A percentile compares a stretch with the other conserved stretches of the same genome.
Conservation (phyloP, 1,140 invertebrate species). For the Trachymyrmex septentrionalis region DNA sequence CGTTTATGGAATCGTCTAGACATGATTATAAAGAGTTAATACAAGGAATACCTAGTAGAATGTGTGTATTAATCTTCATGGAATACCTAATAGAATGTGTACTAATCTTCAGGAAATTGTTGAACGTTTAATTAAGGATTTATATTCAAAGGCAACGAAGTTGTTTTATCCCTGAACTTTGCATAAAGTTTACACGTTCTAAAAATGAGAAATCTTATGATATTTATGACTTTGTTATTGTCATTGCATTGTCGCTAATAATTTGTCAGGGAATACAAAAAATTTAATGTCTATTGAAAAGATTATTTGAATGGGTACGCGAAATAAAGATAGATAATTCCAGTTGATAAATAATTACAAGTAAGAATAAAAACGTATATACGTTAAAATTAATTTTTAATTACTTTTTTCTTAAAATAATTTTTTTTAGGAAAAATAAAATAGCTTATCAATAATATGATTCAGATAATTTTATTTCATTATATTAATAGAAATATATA, state of each 20-base stretch:
- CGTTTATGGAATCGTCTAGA: background rate
- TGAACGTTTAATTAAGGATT: slow-evolving; percentile 1
- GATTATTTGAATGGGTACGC: background rate
- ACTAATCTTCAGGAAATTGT: background rate
- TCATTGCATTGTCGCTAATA: background rate
- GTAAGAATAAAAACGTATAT: background rate
- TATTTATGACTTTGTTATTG: background rate
- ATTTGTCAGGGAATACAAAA: background rate
- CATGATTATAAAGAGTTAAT: background rate
- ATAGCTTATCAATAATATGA: background rate
- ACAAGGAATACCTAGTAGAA: background rate
- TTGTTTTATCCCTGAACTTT: background rate
- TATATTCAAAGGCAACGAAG: background rate
- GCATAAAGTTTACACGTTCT: background rate
- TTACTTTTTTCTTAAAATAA: background rate
- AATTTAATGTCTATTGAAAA: background rate
- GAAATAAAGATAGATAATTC: background rate
- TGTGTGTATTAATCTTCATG: background rate
- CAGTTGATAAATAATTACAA: background rate
- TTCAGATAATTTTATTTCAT: background rate
- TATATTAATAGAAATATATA: background rate
- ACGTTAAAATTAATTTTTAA: background rate
- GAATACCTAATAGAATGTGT: background rate
- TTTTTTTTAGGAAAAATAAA: background rate
- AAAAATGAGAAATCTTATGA: slow-evolving; percentile 4